Evolutionary conservation across 1,140 invertebrate species (phyloP).

Genomic region (Bombus difficillimus): DNA sequence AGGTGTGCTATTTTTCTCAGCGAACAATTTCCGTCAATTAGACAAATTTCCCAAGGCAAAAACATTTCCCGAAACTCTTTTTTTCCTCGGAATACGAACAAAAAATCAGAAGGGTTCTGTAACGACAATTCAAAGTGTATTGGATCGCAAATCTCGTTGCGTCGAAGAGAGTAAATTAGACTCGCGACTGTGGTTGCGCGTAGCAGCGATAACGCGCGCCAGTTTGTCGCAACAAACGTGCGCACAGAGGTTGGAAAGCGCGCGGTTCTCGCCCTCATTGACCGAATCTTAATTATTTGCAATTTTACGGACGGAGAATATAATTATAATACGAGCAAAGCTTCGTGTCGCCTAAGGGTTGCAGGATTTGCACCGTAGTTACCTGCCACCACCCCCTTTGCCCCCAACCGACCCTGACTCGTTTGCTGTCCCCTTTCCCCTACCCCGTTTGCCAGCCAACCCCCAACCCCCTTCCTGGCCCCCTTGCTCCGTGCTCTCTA

Average conservation of each 20-base stretch:
- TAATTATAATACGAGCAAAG: conserved; percentile 81
- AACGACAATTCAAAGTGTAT: neutral
- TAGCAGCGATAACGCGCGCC: neutral
- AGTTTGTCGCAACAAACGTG: conserved; percentile 32
- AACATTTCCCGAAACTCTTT: neutral
- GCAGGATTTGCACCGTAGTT: conserved; percentile 71
- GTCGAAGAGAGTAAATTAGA: neutral
- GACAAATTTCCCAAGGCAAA: neutral
- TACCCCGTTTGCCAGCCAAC: neutral
- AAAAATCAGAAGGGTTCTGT: neutral
- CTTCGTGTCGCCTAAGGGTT: conserved; percentile 75
- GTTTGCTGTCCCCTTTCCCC: conserved; percentile 30
- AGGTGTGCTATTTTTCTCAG: neutral
- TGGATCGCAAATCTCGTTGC: neutral
- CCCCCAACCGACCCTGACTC: conserved; percentile 55
- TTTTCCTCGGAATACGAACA: neutral
- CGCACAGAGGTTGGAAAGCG: conserved; percentile 17
- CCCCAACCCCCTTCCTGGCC: neutral
- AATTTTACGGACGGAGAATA: conserved; percentile 79
- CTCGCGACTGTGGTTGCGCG: neutral
- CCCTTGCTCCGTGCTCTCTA: conserved; percentile 25
- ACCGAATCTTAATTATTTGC: conserved; percentile 81
- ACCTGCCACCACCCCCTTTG: conserved; percentile 46
- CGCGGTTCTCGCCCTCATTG: conserved; percentile 69
- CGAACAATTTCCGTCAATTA: no score